A percentile compares a stretch with the other conserved stretches of the same genome.
These are phyloP conservation scores for Podiceps cristatus DNA, from an alignment of 2,113 vertebrate species.

Conservation along the genomic window DNA sequence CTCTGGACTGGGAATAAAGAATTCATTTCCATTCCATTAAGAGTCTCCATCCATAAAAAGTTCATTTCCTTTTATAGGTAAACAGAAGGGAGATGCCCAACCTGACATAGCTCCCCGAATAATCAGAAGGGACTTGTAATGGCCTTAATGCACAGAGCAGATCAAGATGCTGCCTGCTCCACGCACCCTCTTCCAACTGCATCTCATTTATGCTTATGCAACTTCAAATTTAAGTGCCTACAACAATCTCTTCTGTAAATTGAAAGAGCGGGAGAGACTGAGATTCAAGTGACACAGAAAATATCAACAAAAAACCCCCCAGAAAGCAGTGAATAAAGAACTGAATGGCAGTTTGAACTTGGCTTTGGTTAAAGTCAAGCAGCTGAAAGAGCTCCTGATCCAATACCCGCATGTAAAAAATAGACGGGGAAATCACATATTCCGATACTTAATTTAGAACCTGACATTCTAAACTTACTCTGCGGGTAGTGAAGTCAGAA, in stretches of 20 bases:
- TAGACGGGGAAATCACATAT: constrained; percentile 45
- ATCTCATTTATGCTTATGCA: not conserved
- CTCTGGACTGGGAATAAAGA: not conserved
- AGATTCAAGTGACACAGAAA: not conserved
- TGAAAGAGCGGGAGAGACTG: not conserved
- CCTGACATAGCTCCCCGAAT: not conserved
- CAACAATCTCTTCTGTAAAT: not conserved
- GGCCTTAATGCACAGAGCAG: not conserved
- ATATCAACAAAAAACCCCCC: not conserved
- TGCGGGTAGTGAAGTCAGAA: not conserved
- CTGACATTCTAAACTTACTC: constrained; percentile 47
- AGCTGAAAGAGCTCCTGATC: constrained; percentile 13
- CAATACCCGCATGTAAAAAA: constrained; percentile 28
- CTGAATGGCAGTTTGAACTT: not conserved
- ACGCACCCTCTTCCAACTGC: not conserved
- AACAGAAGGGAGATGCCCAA: not conserved
- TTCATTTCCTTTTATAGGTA: not conserved
- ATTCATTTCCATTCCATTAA: not conserved
- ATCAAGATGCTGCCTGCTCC: not conserved
- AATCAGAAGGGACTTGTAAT: not conserved
- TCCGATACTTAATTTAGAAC: constrained; percentile 50
- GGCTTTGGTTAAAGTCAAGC: constrained; percentile 37
- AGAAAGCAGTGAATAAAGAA: not conserved
- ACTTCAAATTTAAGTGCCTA: not conserved
- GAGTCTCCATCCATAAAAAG: not conserved